Conservation (phyloP, 1,140 invertebrate species). For the Drosophila tristis region DNA sequence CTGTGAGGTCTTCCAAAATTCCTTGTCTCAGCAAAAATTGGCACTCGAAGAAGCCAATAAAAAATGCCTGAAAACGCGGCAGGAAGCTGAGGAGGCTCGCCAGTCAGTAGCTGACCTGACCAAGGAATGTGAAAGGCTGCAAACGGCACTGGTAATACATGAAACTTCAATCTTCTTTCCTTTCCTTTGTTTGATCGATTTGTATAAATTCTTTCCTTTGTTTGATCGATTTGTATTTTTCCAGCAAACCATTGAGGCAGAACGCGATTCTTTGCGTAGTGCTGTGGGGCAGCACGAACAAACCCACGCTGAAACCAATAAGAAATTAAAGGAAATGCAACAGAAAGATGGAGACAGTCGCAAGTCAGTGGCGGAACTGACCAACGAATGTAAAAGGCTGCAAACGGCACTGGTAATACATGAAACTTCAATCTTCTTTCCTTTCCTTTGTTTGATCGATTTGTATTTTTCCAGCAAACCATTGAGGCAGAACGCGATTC, state of each 20-base stretch:
- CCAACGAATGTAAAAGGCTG: too few relatives aligned
- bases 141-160: constrained; percentile 25
- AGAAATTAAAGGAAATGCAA: too few relatives aligned
- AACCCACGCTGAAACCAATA: too few relatives aligned
- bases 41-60: constrained; percentile 6
- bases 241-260: constrained; percentile 39
- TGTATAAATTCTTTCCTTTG: neutral
- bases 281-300: too few relatives aligned
- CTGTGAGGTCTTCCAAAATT: neutral
- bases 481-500: constrained; percentile 8
- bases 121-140: constrained; percentile 31
- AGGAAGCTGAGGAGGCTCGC: too few relatives aligned
- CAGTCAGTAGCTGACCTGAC: neutral
- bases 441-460: neutral
- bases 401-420: constrained; percentile 26
- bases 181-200: neutral
- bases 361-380: too few relatives aligned
- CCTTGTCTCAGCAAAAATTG: neutral
- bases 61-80: neutral
- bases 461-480: constrained; percentile 33
- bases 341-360: too few relatives aligned
- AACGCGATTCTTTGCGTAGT: too few relatives aligned
- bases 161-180: neutral
- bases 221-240: neutral
- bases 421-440: neutral